These are phyloP conservation scores for Sarcophaga subvicina DNA, from an alignment of 2,888 invertebrate species.

Conservation along the genomic window DNA sequence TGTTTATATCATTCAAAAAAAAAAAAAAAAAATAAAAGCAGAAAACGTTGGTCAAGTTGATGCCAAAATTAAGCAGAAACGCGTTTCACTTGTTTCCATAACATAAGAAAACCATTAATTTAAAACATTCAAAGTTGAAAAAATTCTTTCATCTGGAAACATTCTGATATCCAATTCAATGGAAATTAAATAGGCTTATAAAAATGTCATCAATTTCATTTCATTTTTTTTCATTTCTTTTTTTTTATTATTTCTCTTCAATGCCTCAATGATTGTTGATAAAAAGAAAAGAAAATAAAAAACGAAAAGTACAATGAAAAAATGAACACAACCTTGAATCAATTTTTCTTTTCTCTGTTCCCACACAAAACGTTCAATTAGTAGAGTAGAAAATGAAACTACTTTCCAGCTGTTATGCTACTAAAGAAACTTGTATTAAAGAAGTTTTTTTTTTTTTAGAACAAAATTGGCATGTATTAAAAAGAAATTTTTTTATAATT, in stretches of 20 bases:
- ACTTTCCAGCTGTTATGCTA: constrained; percentile 13
- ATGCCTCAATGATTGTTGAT: constrained; percentile 60
- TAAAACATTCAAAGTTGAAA: constrained; percentile 69
- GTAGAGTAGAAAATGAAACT: constrained; percentile 10
- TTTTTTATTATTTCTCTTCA: too few relatives aligned
- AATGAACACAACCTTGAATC: constrained; percentile 44
- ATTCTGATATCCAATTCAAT: constrained; percentile 73
- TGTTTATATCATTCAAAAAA: not conserved
- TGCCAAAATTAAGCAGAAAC: constrained; percentile 58
- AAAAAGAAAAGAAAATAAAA: constrained; percentile 66
- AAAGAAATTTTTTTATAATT: not conserved
- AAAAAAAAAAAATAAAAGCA: too few relatives aligned
- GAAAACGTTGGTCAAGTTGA: constrained; percentile 53
- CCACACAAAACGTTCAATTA: constrained; percentile 16
- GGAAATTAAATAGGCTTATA: constrained; percentile 54
- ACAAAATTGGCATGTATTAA: not conserved
- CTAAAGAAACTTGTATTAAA: not conserved
- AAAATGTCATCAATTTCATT: constrained; percentile 56
- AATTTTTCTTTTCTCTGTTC: not conserved
- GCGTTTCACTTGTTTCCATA: constrained; percentile 43
- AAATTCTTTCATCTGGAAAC: constrained; percentile 79
- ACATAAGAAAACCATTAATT: constrained; percentile 62
- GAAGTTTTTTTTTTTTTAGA: not conserved
- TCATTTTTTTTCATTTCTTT: constrained; percentile 15
- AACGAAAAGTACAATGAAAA: not conserved